A percentile compares a stretch with the other conserved stretches of the same genome.
These are phyloP conservation scores for Erythrolamprus reginae DNA, from an alignment of 2,113 vertebrate species.

Conservation along the genomic window DNA sequence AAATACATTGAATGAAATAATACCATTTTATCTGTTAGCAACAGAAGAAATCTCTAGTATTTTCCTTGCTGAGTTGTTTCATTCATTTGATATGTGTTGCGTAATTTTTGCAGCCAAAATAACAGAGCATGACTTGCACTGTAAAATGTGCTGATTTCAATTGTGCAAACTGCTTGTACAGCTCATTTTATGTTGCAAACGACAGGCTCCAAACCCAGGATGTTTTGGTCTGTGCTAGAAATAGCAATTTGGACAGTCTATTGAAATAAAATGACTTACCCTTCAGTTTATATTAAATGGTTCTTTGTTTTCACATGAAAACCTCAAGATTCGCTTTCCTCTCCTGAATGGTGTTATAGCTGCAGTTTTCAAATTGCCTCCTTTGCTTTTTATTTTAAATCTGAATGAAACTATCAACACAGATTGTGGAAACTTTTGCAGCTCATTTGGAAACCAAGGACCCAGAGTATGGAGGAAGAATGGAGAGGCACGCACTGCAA, in stretches of 20 bases:
- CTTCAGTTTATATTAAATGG: not conserved
- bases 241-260: not conserved
- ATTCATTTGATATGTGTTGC: conserved; percentile 44
- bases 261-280: not conserved
- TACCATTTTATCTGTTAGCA: not conserved
- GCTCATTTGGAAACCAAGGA: too few species aligned
- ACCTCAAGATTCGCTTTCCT: not conserved
- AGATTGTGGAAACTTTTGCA: too few species aligned
- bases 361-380: not conserved
- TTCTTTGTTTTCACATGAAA: not conserved
- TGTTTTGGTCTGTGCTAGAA: not conserved
- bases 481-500: too few species aligned
- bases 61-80: conserved; percentile 55
- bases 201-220: not conserved
- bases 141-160: conserved; percentile 49
- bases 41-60: not conserved
- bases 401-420: too few species aligned
- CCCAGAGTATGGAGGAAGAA: too few species aligned
- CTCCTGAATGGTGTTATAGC: not conserved
- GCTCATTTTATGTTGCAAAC: conserved; percentile 50
- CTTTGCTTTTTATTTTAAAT: not conserved
- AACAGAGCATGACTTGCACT: conserved; percentile 53
- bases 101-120: conserved; percentile 50
- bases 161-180: conserved; percentile 50
- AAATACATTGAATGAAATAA: not conserved